Evolutionary conservation across 2,888 invertebrate genomes (phyloP), one percentile per base, ranked within the genome.

Genomic region (Netelia melanura): DNA sequence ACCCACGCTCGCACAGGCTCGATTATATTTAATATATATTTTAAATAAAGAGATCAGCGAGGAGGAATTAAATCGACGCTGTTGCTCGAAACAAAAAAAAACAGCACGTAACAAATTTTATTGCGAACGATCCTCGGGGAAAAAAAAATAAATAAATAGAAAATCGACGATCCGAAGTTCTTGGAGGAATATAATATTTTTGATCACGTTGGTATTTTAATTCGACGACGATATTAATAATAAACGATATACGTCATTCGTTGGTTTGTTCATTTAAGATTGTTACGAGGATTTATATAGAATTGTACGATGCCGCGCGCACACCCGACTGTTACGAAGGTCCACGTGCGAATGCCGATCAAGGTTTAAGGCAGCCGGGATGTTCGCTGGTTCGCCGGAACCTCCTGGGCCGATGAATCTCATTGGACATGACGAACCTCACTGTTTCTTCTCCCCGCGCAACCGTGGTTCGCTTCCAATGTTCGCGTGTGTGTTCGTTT

Each of bases 321-420:
- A 89, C 87, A 89, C 86, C 90, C 91, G 91, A 89, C 89, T 86
- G 87, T 87, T 88, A 91, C 92, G 92, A 91, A 90, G 86, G 90
- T 91, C 92, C 93, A 93, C 93, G 93, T 93, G 93, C 93, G 92
- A 93, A 91, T 93, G 92, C 90, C 91, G 89, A 90, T 89, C 82
- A 71, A 85, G 84, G 82, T 83, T 82, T 75, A 86, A 84, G 85
- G 84, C 87, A 83, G 81, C 87, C 86, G 88, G 86, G 88, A 83
- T 87, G 89, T 87, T 87, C 90, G 90, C 90, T 88, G 87, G 85
- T 87, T 87, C 87, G 87, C 84, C 83, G 86, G 85, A 85, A 85
- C 87, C 87, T 87, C 87, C 87, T 86, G 88, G 86, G 78, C 89
- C 89, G 88, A 84, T 86, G 86, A 88, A 88, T 90, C 90, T 89